Evolutionary conservation across 2,113 vertebrate genomes (phyloP), one percentile per base, ranked within the genome.

Genomic region (Vanacampus margaritifer): DNA sequence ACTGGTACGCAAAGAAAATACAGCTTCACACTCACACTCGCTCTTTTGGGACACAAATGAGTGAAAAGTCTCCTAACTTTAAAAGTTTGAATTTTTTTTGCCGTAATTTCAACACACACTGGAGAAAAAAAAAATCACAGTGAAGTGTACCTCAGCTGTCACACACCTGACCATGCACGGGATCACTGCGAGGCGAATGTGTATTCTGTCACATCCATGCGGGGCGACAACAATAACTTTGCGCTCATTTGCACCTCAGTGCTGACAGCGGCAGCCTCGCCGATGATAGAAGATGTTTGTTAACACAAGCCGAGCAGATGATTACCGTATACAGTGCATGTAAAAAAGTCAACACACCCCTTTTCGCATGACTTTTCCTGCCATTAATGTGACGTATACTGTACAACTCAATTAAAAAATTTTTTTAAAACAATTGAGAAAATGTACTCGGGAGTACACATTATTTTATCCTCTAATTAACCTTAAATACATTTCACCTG

Each of bases 1-100:
- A 67, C 92, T 82, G 94, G 94, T 95, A 90, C 0, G 19, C 1
- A 4, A 56, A 0, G 10, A 4, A 32, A 32, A 32, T 32, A 32
- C 28, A 2, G 28, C 28, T 10, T 51, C 7, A 16, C 50, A 11
- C 64, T 51, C 7, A 1, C 17, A 8, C 2, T 23, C 12, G 24
- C 37, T 16, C n/a, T 23, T 36, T 6, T 11, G 17, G 5, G 41
- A 51, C 14, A 46, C n/a, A n/a, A n/a, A n/a, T n/a, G n/a, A n/a
- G n/a, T n/a, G n/a, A n/a, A n/a, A n/a, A n/a, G n/a, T n/a, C n/a
- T n/a, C n/a, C n/a, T n/a, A n/a, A n/a, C n/a, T n/a, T n/a, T n/a
- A n/a, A n/a, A n/a, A n/a, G n/a, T n/a, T n/a, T n/a, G n/a, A n/a
- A n/a, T n/a, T n/a, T n/a, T n/a, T n/a, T n/a, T n/a, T n/a, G n/a